Base-by-base conservation (phyloP, 1,140 invertebrate species). In the Calephelis virginiensis region DNA sequence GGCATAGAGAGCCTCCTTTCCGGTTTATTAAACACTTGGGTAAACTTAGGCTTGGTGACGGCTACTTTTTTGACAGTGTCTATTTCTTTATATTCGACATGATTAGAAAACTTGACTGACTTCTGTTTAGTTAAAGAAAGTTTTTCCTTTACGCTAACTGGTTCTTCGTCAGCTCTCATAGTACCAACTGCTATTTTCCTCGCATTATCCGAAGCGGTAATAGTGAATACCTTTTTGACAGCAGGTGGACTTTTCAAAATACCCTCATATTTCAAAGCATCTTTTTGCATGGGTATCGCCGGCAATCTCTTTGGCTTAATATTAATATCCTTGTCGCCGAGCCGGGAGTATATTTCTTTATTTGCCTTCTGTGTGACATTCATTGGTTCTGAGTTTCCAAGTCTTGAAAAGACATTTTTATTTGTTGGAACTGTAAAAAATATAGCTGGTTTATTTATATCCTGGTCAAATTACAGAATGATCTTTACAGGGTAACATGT, bases 51-150 rank as follows among this genome's bases (percentile, higher is more conserved):
- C 43, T 70, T 77, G 8, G 60, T 17, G 11, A 17, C 50, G 17
- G 48, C 61, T 13, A 49, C 4, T 43, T 74, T 75, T 56, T 80
- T 73, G 10, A 63, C 75, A 0, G 70, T 7, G 61, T 91, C 90
- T 61, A 92, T 92, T 75, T 91, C 88, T 78, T 91, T 91, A 68
- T 89, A 91, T 53, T 92, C 80, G 5, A 92, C 77, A 12, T 81
- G 81, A 64, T 81, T 89, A 0, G 90, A 91, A 66, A 92, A 92
- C 70, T 92, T 91, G 0, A 92, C 91, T 0, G 89, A 89, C 68
- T 92, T 92, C 1, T 78, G 40, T 71, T 83, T 85, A 0, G 80
- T 64, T 6, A 85, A 14, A 13, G 80, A 72, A n/a, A 91, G 64
- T 73, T 91, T 92, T 0, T 90, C 83, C 68, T 83, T 91, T 0